Percentiles rank a stretch among this genome's conserved stretches.
These are phyloP conservation scores for Ptyas mucosa DNA, from an alignment of 2,113 vertebrate species.

Conservation along the genomic window DNA sequence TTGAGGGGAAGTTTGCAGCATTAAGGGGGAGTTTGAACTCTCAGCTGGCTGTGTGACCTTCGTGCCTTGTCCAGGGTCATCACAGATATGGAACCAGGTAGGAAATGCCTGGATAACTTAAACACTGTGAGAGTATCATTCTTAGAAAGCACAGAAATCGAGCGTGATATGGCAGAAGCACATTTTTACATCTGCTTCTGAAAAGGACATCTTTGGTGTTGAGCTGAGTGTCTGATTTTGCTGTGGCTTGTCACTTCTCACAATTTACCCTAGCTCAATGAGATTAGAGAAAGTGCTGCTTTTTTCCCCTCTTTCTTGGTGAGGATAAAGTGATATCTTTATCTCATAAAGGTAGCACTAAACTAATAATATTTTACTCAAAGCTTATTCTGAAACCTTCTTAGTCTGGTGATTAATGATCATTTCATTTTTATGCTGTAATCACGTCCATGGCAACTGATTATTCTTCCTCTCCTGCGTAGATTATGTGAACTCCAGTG, in stretches of 20 bases:
- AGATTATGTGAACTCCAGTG: conserved; percentile 61
- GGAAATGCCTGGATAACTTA: background rate
- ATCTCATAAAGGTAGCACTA: conserved; percentile 52
- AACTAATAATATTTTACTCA: conserved; percentile 49
- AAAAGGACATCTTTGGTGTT: background rate
- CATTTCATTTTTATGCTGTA: conserved; percentile 49
- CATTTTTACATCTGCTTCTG: background rate
- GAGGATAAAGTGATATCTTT: conserved; percentile 13
- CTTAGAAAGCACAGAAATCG: background rate
- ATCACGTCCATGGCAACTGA: conserved; percentile 59
- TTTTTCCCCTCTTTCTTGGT: conserved; percentile 6
- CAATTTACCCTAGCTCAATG: background rate
- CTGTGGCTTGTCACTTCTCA: background rate
- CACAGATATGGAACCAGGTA: background rate
- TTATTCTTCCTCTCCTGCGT: conserved; percentile 58
- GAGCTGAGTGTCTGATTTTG: background rate
- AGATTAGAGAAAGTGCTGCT: conserved; percentile 15
- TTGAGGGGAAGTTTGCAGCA: too few relatives aligned
- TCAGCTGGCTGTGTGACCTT: too few relatives aligned
- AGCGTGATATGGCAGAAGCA: too few relatives aligned
- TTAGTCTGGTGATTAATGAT: conserved; percentile 57
- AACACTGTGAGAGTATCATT: background rate
- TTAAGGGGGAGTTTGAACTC: too few relatives aligned
- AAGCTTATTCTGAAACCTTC: conserved; percentile 56
- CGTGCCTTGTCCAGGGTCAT: too few relatives aligned